These are phyloP conservation scores for Drosophila ercepeae DNA, from an alignment of 1,140 invertebrate species.

Conservation along the genomic window DNA sequence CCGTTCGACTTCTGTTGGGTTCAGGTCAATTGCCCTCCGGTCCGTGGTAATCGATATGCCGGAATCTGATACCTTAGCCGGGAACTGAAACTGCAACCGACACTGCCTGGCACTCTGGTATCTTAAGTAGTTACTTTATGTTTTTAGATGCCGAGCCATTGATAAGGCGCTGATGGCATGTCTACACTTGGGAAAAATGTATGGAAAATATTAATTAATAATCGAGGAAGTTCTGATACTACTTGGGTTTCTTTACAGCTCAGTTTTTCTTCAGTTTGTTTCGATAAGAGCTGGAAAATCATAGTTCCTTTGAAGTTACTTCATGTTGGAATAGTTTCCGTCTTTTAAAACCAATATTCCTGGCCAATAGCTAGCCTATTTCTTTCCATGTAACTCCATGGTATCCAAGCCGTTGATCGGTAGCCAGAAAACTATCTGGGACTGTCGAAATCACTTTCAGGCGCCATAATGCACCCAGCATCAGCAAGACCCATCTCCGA, in stretches of 20 bases:
- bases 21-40: conserved; percentile 70
- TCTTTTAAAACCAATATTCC: no score
- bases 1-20: conserved; percentile 74
- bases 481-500: background rate
- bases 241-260: no score
- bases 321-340: no score
- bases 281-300: no score
- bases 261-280: no score
- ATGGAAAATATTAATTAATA: background rate
- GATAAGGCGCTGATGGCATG: conserved; percentile 56
- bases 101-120: conserved; percentile 35
- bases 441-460: conserved; percentile 51
- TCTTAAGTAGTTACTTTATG: conserved; percentile 79
- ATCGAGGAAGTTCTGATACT: no score
- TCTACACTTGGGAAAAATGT: background rate
- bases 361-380: background rate
- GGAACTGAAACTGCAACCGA: conserved; percentile 10
- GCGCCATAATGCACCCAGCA: conserved; percentile 56
- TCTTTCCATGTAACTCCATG: background rate
- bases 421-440: conserved; percentile 25
- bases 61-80: conserved; percentile 27
- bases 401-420: conserved; percentile 25
- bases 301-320: no score
- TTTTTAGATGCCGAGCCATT: conserved; percentile 67
- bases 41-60: conserved; percentile 67